phyloP scores from a whole-genome alignment of 2,113 vertebrate genomes.

The Cheirogaleus medius region DNA sequence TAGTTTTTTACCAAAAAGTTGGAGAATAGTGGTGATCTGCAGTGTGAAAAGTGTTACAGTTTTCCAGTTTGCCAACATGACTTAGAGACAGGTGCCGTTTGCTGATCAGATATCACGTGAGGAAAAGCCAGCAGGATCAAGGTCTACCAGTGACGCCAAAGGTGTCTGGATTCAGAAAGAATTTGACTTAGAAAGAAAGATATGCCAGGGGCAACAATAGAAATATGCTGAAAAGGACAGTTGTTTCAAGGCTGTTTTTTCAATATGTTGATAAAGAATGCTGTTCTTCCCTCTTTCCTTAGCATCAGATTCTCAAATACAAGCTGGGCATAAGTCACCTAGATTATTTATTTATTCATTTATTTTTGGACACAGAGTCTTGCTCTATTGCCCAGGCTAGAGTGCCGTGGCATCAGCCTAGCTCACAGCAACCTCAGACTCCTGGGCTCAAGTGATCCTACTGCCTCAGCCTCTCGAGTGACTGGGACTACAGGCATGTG shows the following conservation, averaged over 20 bases:
- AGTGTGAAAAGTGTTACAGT: not conserved
- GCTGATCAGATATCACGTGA: not conserved
- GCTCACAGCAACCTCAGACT: no score
- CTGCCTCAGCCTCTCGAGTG: no score
- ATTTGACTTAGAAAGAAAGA: constrained; percentile 7
- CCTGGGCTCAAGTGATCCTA: no score
- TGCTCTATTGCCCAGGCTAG: no score
- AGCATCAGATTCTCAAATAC: not conserved
- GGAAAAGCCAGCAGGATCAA: not conserved
- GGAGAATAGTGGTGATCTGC: not conserved
- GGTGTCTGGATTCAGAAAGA: not conserved
- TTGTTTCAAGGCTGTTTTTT: not conserved
- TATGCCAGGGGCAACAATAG: not conserved
- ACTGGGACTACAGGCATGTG: no score
- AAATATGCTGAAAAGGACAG: not conserved
- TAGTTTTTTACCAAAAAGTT: not conserved
- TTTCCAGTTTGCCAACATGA: not conserved
- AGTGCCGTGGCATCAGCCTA: no score
- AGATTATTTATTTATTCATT: not conserved
- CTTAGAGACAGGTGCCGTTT: not conserved
- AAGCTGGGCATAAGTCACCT: not conserved
- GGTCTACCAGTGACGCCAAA: not conserved
- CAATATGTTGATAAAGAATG: constrained; percentile 4
- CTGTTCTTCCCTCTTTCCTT: not conserved
- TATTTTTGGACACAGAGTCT: no score